Conservation (phyloP, 2,113 vertebrate genomes). For the Gobio gobio region DNA sequence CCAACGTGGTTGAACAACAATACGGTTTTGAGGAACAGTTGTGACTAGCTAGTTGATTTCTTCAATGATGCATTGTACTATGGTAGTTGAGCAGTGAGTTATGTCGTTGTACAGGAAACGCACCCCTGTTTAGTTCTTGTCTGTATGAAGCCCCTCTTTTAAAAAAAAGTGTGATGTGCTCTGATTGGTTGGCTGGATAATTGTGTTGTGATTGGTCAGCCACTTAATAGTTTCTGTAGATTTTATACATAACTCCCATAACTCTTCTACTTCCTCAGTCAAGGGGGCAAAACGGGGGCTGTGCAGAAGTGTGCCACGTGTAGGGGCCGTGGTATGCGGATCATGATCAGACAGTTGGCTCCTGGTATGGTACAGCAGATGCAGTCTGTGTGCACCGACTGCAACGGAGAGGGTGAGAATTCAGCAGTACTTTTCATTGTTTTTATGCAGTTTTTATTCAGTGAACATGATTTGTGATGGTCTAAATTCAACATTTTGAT, state of each 20-base stretch:
- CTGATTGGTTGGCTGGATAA: too few relatives aligned
- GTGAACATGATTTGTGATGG: background rate
- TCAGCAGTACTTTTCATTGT: background rate
- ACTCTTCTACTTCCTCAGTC: slow-evolving; percentile 74
- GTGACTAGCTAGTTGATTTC: too few relatives aligned
- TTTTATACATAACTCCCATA: background rate
- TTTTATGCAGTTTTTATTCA: background rate
- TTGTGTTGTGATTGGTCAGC: too few relatives aligned
- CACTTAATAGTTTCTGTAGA: too few relatives aligned
- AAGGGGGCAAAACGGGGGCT: slow-evolving; percentile 94
- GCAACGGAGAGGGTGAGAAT: slow-evolving; percentile 92
- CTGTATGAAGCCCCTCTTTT: too few relatives aligned
- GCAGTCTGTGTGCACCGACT: slow-evolving; percentile 98
- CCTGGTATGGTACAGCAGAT: slow-evolving; percentile 99
- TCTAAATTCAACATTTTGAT: background rate
- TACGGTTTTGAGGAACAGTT: too few relatives aligned
- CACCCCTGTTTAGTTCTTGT: too few relatives aligned
- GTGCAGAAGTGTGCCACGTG: slow-evolving; percentile 96
- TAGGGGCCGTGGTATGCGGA: slow-evolving; percentile 91
- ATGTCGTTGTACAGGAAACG: too few relatives aligned
- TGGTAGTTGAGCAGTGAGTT: too few relatives aligned
- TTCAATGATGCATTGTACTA: too few relatives aligned
- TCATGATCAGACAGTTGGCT: slow-evolving; percentile 98
- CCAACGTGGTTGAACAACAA: too few relatives aligned
- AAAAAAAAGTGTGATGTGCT: too few relatives aligned